phyloP scores from a whole-genome alignment of 2,888 invertebrate species.

The Sympetrum striolatum region DNA sequence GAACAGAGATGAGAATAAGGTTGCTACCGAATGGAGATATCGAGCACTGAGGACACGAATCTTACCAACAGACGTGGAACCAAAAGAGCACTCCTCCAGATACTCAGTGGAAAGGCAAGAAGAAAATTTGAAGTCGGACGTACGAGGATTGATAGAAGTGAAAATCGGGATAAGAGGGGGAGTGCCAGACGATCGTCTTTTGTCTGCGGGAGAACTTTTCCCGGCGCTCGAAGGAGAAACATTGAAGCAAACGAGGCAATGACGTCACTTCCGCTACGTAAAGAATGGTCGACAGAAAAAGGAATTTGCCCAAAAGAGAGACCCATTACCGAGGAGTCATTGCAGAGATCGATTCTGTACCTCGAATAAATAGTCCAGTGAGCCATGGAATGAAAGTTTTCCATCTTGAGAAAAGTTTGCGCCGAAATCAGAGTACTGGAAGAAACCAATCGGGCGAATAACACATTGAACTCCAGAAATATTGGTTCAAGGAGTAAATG shows the following conservation, averaged over 20 bases:
- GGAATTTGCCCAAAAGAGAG: not conserved
- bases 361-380: not conserved
- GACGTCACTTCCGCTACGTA: not conserved
- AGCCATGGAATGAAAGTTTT: not conserved
- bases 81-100: not conserved
- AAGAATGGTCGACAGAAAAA: not conserved
- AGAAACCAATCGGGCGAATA: too few species aligned
- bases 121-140: not conserved
- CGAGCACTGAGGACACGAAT: too few species aligned
- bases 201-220: not conserved
- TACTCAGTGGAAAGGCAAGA: not conserved
- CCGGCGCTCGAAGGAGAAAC: not conserved
- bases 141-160: not conserved
- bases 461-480: too few species aligned
- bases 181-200: not conserved
- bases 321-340: not conserved
- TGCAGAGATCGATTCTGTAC: not conserved
- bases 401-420: not conserved
- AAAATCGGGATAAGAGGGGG: not conserved
- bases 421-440: too few species aligned
- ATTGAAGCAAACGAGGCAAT: not conserved
- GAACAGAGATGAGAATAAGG: too few species aligned
- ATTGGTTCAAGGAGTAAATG: too few species aligned
- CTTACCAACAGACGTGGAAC: not conserved
- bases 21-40: too few species aligned